phyloP scores from a whole-genome alignment of 1,140 invertebrate genomes.

The Ostrea denselamellosa region DNA sequence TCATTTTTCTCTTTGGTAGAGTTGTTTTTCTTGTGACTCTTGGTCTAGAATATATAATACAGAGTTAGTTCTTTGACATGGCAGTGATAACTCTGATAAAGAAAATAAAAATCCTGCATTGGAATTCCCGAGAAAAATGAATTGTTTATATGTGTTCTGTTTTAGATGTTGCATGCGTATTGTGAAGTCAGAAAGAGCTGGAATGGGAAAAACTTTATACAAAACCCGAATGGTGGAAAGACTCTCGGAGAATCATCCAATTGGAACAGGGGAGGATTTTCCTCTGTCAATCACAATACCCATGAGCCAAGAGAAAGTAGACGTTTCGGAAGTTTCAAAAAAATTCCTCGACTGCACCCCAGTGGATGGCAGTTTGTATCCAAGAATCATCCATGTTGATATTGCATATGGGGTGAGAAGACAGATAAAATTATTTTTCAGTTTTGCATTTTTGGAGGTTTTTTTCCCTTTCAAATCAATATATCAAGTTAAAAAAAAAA shows the following conservation, averaged over 20 bases:
- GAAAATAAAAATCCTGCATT: too few relatives aligned
- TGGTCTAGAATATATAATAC: too few relatives aligned
- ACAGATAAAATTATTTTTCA: not conserved
- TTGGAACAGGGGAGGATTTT: not conserved
- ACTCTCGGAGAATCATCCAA: slow-evolving; percentile 39
- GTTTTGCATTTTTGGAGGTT: not conserved
- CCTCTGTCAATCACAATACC: slow-evolving; percentile 60
- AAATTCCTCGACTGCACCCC: slow-evolving; percentile 60
- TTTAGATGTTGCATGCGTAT: slow-evolving; percentile 67
- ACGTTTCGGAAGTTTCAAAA: slow-evolving; percentile 54
- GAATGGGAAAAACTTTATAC: slow-evolving; percentile 72
- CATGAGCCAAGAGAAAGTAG: slow-evolving; percentile 63
- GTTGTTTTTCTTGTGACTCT: too few relatives aligned
- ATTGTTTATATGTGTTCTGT: too few relatives aligned
- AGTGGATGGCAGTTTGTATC: slow-evolving; percentile 53
- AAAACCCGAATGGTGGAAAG: slow-evolving; percentile 58
- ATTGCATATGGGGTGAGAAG: slow-evolving; percentile 70
- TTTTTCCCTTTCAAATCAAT: not conserved
- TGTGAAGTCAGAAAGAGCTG: slow-evolving; percentile 69
- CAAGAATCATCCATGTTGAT: slow-evolving; percentile 71
- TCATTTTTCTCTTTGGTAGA: too few relatives aligned
- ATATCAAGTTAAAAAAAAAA: too few relatives aligned
- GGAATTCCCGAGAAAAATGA: too few relatives aligned
- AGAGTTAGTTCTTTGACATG: too few relatives aligned
- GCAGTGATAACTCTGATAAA: too few relatives aligned